Evolutionary conservation across 2,888 invertebrate genomes (phyloP), one percentile per base, ranked within the genome.

Genomic region (Asteroscopus sphinx): DNA sequence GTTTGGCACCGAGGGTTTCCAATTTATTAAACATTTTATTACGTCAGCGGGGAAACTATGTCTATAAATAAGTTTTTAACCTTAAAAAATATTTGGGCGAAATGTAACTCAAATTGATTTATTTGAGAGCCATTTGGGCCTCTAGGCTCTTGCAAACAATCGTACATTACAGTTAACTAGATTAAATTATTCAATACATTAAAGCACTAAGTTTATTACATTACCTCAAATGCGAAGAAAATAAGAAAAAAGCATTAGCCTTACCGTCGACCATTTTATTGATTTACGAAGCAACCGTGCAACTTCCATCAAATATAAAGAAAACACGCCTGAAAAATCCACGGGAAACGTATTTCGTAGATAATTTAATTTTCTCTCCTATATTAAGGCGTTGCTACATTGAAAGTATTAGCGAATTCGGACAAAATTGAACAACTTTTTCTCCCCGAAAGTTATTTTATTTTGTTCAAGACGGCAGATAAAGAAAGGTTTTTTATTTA

Each of bases 331-430:
- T 45, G 53, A 49, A 53, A 64, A 55, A 35, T 63, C 59, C 52
- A 46, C 48, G 39, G 47, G 26, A 60, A 78, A 72, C 66, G 69
- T 72, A 77, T 76, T 79, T 72, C 56, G 59, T 63, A 73, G 76
- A 76, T 79, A 79, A 79, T 79, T 79, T 76, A 76, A 81, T 81
- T 75, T 75, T 71, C 63, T 64, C 55, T 49, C 51, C 52, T 16
- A 62, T 66, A 62, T 72, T 59, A 75, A 61, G 73, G 76, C 61
- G 63, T 49, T 55, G 63, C 61, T 76, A 72, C 63, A 72, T 59
- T 41, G 65, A 46, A 35, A 55, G 57, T 55, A 71, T 68, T 71
- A 68, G 48, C 41, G 15, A 61, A 65, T 63, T 71, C 32, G 59
- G 62, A 65, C 62, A 51, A 68, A 67, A 73, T 73, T 65, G 68